Evolutionary conservation across 2,113 vertebrate genomes (phyloP).

Genomic region (Pagrus major): DNA sequence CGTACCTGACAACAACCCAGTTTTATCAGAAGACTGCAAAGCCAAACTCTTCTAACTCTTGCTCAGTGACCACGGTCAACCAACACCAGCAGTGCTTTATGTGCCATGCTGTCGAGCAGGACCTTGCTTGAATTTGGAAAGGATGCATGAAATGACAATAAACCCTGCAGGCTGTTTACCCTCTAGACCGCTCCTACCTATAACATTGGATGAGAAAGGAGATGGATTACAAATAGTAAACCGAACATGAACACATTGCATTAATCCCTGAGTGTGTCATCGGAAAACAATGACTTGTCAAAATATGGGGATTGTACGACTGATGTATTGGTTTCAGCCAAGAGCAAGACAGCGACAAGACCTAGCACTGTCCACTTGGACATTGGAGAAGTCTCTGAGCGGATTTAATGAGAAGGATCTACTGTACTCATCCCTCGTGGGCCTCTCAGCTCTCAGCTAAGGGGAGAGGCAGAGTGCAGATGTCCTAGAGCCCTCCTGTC

Average conservation of each 20-base stretch:
- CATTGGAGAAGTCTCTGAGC: background rate
- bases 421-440: background rate
- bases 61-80: background rate
- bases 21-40: background rate
- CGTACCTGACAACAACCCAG: background rate
- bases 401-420: background rate
- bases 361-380: background rate
- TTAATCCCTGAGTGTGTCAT: background rate
- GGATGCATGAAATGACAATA: background rate
- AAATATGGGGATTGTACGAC: background rate
- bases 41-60: background rate
- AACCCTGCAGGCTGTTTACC: background rate
- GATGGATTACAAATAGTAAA: background rate
- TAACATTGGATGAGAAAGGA: too few species aligned
- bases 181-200: too few species aligned
- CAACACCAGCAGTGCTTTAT: background rate
- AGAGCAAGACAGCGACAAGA: slow-evolving; percentile 12
- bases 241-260: background rate
- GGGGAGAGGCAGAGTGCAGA: background rate
- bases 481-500: background rate
- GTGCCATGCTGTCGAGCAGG: background rate
- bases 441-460: background rate
- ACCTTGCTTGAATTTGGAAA: background rate
- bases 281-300: background rate
- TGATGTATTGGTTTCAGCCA: background rate